Conservation (phyloP, 2,797 vertebrate species). For the Anas bernieri region DNA sequence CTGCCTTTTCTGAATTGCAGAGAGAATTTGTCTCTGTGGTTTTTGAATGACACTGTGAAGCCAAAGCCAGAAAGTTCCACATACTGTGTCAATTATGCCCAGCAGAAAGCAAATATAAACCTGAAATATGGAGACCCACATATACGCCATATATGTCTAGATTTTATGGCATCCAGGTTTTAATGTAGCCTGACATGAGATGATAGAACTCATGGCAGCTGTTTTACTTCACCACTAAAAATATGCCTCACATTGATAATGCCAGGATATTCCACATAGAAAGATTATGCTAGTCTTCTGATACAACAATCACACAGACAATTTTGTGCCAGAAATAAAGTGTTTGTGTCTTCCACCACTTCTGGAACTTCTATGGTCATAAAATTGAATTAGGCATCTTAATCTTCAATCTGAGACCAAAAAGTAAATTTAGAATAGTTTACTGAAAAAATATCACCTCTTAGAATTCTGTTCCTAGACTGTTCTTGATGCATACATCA, state of each 20-base stretch:
- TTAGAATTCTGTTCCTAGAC: background rate
- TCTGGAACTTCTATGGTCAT: background rate
- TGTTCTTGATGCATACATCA: background rate
- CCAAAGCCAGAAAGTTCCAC: background rate
- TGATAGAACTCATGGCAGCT: background rate
- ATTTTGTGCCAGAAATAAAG: background rate
- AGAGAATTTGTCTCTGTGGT: background rate
- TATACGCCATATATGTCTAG: background rate
- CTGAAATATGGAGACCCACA: background rate
- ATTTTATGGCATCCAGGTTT: background rate
- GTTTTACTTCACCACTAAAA: background rate
- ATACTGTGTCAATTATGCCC: background rate
- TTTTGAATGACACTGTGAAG: slow-evolving; percentile 2
- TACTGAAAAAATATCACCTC: background rate
- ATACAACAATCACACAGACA: background rate
- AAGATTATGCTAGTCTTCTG: background rate
- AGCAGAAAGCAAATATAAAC: background rate
- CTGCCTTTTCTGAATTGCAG: slow-evolving; percentile 34
- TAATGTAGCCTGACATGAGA: background rate
- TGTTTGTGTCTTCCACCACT: background rate
- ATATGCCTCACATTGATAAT: background rate
- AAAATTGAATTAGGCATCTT: background rate
- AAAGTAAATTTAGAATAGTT: background rate
- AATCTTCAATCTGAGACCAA: background rate
- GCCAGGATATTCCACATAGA: background rate